Evolutionary conservation across 2,888 invertebrate genomes (phyloP).

Genomic region (Rhamphomyia laevipes): DNA sequence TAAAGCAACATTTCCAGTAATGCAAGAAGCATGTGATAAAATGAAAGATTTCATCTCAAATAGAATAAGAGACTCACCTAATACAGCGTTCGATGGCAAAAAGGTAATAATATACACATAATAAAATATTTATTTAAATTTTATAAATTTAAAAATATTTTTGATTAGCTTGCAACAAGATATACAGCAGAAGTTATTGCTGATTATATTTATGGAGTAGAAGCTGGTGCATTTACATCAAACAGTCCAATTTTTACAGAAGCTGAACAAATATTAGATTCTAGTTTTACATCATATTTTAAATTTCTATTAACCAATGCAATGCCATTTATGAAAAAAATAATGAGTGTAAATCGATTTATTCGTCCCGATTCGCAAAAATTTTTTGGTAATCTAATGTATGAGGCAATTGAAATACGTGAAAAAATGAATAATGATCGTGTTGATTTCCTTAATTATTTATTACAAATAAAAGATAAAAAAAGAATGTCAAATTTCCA

Average conservation of each 20-base stretch:
- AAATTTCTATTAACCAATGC: background rate
- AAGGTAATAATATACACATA: conserved; percentile 21
- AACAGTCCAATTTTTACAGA: conserved; percentile 24
- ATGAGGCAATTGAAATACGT: conserved; percentile 23
- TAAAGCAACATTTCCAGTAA: conserved; percentile 41
- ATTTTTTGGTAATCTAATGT: conserved; percentile 25
- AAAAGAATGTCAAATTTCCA: conserved; percentile 20
- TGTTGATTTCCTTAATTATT: conserved; percentile 30
- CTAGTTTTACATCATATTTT: conserved; percentile 15
- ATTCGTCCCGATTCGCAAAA: conserved; percentile 46
- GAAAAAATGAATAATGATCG: conserved; percentile 20
- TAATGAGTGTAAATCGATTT: conserved; percentile 22
- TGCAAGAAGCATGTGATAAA: conserved; percentile 35
- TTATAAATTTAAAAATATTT: background rate
- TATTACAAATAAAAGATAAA: conserved; percentile 26
- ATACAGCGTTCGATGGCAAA: conserved; percentile 35
- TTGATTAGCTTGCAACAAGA: conserved; percentile 22
- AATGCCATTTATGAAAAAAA: conserved; percentile 12
- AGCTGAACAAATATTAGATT: conserved; percentile 18
- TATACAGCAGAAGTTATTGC: conserved; percentile 39
- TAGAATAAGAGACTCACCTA: conserved; percentile 20
- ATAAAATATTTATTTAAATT: too few species aligned
- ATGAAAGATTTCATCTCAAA: conserved; percentile 35
- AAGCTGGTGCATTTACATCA: conserved; percentile 26
- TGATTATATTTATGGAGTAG: conserved; percentile 38